Conservation (phyloP, 2,113 vertebrate genomes). For the Cottus gobio region DNA sequence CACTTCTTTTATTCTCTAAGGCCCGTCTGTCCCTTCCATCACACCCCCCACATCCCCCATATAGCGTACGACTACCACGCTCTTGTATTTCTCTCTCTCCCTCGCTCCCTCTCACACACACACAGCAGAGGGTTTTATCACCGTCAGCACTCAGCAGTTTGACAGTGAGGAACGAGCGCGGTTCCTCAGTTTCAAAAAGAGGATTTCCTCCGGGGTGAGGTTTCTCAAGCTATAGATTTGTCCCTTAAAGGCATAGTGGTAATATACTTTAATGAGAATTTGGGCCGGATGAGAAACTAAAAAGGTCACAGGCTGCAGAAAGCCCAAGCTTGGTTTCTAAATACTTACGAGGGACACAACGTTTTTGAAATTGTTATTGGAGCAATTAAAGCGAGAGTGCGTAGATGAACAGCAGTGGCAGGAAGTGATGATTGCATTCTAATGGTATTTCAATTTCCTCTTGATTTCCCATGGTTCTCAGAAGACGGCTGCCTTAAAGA, state of each 20-base stretch:
- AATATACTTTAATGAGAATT: constrained; percentile 67
- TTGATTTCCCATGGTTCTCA: background rate
- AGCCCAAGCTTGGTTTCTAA: constrained; percentile 6
- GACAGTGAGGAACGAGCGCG: constrained; percentile 66
- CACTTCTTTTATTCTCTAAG: constrained; percentile 5
- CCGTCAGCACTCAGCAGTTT: constrained; percentile 49
- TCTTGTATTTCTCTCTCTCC: background rate
- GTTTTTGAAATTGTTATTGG: background rate
- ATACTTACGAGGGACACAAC: background rate
- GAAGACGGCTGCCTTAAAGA: background rate
- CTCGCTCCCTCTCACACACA: constrained; percentile 9
- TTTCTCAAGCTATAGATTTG: constrained; percentile 41
- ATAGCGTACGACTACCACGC: constrained; percentile 11
- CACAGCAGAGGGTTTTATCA: constrained; percentile 55
- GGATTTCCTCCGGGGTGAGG: constrained; percentile 59
- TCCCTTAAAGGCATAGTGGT: constrained; percentile 45
- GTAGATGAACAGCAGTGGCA: background rate
- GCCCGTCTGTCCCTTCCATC: constrained; percentile 12
- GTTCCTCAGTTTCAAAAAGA: constrained; percentile 47
- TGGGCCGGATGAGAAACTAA: constrained; percentile 6
- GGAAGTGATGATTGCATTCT: background rate
- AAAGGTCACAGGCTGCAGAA: constrained; percentile 1
- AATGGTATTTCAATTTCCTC: constrained; percentile 9
- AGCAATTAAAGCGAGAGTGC: background rate
- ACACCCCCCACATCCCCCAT: background rate